Evolutionary conservation across 2,888 invertebrate species (phyloP), one percentile per base, ranked within the genome.

Genomic region (Lasius platythorax): DNA sequence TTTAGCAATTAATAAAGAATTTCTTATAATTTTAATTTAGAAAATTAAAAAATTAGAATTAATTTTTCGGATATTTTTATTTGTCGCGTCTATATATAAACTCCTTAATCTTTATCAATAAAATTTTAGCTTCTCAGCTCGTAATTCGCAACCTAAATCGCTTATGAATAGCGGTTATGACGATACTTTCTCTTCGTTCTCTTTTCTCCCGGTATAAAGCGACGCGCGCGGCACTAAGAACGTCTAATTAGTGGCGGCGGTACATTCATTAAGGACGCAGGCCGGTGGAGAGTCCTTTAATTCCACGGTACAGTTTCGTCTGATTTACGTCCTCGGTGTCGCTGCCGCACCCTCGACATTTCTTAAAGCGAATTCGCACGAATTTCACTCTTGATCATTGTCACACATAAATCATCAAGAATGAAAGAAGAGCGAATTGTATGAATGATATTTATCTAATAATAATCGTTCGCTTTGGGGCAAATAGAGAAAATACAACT

Each of bases 201-300:
- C 78, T 83, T 68, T 63, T 28, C 56, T 53, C 66, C 30, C 61
- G 33, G 53, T 75, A 72, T 79, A 78, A 74, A 87, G 76, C 82
- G 83, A 84, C 81, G 70, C 81, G 70, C 78, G 82, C 83, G 79
- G 88, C 76, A 89, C 87, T 91, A 91, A 90, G 91, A 90, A 91
- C 90, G 93, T 93, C 93, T 93, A 93, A 93, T 93, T 93, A 93
- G 92, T 92, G 92, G 88, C 91, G 90, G 89, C 89, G 92, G 90
- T 91, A 92, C 93, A 93, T 93, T 93, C 92, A 93, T 93, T 93
- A 92, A 93, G 91, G 89, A 91, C 88, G 83, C 88, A 87, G 86
- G 87, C 90, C 85, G 88, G 88, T 87, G 81, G 88, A 88, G 89
- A 91, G 91, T 92, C 92, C 92, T 92, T 93, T 93, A 92, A 93